A percentile compares a stretch with the other conserved stretches of the same genome.
Evolutionary conservation across 2,888 invertebrate genomes (phyloP).

Genomic region (Apamea crenata): DNA sequence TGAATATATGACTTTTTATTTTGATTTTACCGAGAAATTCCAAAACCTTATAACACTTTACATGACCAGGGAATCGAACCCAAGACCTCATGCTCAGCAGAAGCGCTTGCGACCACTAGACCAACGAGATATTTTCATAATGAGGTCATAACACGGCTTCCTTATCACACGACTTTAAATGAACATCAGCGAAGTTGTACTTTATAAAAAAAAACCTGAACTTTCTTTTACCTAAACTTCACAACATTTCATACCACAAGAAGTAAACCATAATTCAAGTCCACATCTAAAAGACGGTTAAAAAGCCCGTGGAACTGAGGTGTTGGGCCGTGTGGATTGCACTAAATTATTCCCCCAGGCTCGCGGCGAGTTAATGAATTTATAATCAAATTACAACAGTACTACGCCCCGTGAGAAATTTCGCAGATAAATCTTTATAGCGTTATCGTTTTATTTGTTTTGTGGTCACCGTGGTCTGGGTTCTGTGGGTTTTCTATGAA

Average conservation of each 20-base stretch:
- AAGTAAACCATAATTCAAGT: slow-evolving; percentile 50
- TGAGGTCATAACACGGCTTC: not conserved
- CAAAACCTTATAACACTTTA: not conserved
- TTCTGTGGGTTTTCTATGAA: slow-evolving; percentile 13
- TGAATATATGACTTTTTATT: too few species aligned
- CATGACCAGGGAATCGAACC: not conserved
- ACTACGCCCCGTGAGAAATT: slow-evolving; percentile 86
- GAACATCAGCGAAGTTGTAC: accelerated
- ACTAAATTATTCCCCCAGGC: slow-evolving; percentile 89
- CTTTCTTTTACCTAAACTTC: not conserved
- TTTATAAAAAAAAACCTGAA: not conserved
- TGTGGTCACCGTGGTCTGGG: slow-evolving; percentile 42
- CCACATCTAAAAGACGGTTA: slow-evolving; percentile 59
- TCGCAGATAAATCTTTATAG: slow-evolving; percentile 85
- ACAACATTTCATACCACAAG: slow-evolving; percentile 13
- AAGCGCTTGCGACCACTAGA: not conserved
- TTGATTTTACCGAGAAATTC: not conserved
- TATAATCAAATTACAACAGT: slow-evolving; percentile 89
- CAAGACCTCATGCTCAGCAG: not conserved
- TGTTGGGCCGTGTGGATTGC: slow-evolving; percentile 86
- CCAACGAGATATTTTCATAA: not conserved
- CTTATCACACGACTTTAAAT: not conserved
- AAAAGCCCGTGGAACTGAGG: slow-evolving; percentile 73
- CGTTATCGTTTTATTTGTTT: slow-evolving; percentile 77
- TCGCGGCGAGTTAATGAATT: slow-evolving; percentile 89